phyloP scores from a whole-genome alignment of 2,113 vertebrate species.

The Elanoides forficatus region DNA sequence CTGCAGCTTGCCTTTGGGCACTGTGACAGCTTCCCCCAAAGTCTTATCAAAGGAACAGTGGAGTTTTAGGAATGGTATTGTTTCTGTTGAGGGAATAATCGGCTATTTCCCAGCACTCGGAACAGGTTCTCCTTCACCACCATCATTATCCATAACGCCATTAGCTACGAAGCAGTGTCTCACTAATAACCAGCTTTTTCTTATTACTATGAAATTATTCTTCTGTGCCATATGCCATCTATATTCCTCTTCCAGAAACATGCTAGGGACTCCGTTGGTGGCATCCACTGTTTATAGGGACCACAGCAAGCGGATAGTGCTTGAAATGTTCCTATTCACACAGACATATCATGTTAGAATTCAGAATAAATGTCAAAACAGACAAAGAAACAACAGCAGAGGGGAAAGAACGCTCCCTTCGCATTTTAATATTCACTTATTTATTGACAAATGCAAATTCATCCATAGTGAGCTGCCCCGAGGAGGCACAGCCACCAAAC shows the following conservation, averaged over 20 bases:
- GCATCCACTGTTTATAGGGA: slow-evolving; percentile 33
- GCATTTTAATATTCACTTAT: not conserved
- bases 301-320: slow-evolving; percentile 3
- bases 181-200: slow-evolving; percentile 13
- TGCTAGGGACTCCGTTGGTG: slow-evolving; percentile 3
- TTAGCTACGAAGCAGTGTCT: not conserved
- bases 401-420: not conserved
- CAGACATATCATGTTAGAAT: not conserved
- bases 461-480: not conserved
- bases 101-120: not conserved
- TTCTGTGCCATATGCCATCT: slow-evolving; percentile 29
- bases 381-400: not conserved
- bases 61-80: not conserved
- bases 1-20: not conserved
- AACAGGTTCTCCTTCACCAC: not conserved
- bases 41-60: not conserved
- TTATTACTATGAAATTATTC: slow-evolving; percentile 44
- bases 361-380: slow-evolving; percentile 41
- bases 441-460: slow-evolving; percentile 23
- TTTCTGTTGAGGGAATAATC: not conserved
- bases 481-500: not conserved
- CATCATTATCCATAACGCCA: slow-evolving; percentile 8
- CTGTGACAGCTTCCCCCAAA: not conserved
- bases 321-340: slow-evolving; percentile 34
- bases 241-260: slow-evolving; percentile 43